Evolutionary conservation across 2,888 invertebrate species (phyloP), one percentile per base, ranked within the genome.

Genomic region (Branchipolynoe longqiensis): DNA sequence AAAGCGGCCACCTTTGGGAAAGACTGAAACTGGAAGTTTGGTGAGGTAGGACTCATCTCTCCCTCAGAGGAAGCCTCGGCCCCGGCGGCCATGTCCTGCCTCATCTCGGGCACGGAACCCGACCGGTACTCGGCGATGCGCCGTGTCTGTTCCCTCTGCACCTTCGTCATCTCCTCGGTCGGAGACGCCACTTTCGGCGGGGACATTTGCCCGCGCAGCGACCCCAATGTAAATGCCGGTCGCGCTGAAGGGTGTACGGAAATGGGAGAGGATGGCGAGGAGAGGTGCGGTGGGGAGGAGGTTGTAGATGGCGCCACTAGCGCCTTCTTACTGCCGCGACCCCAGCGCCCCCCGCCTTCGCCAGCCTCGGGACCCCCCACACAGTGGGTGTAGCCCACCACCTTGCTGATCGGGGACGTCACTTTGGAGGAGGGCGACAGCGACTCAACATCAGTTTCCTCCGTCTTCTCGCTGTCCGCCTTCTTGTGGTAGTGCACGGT

Each of bases 61-160:
- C 83, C 74, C 40, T 54, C 25, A 58, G 59, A 78, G 31, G 28
- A 38, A 38, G n/a, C n/a, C 81, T 0, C 48, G 62, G 6, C 38
- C 33, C 56, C 6, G 59, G 56, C 41, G 31, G 85, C n/a, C 25
- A 78, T 12, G 25, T 40, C 38, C 1, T 18, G 38, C 36, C 82
- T 86, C 22, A 84, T 58, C 83, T 86, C 85, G 33, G 62, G 38
- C 58, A 74, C 41, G 6, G 88, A 86, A 40, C 62, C 69, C 12
- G 85, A 78, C 28, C 87, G 73, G 69, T 89, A 88, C 84, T 89
- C 89, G 0, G 89, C 88, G 8, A 89, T 86, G 40, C 87, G 58
- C 73, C 87, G 85, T 18, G 87, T 85, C 87, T 89, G 89, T 14
- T 87, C 86, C 14, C 58, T 38, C 22, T 56, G 78, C 83, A 87